Conservation (phyloP, 2,888 invertebrate species). For the Eilema caniola region DNA sequence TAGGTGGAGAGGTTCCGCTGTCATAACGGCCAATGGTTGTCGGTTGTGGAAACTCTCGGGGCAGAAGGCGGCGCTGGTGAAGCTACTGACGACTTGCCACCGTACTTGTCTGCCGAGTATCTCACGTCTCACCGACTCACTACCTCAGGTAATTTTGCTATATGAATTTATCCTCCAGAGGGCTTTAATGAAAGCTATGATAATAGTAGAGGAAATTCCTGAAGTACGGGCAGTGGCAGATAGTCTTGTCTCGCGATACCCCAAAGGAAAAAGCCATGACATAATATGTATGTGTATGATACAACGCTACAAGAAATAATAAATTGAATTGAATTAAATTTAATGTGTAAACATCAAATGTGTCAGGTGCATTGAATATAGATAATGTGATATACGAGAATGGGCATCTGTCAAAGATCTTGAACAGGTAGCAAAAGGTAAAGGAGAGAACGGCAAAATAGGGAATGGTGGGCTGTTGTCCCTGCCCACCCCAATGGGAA, state of each 20-base stretch:
- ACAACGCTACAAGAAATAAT: too few relatives aligned
- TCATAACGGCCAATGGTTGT: constrained; percentile 99
- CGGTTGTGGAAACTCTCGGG: constrained; percentile 95
- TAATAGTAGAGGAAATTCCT: background rate
- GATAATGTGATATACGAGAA: too few relatives aligned
- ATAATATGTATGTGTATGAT: too few relatives aligned
- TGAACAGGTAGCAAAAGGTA: too few relatives aligned
- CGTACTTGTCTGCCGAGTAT: constrained; percentile 92
- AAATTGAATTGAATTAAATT: too few relatives aligned
- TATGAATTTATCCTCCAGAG: background rate
- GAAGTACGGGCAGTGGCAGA: background rate
- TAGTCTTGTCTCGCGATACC: background rate
- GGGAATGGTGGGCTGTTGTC: background rate
- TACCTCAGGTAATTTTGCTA: constrained; percentile 69
- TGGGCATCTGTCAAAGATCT: too few relatives aligned
- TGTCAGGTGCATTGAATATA: too few relatives aligned
- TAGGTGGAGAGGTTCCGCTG: constrained; percentile 97
- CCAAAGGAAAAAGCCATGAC: background rate
- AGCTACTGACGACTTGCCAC: constrained; percentile 88
- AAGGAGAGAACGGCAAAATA: too few relatives aligned
- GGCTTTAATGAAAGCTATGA: background rate
- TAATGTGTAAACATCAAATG: too few relatives aligned
- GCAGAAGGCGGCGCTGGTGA: constrained; percentile 87
- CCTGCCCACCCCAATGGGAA: background rate
- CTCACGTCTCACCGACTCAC: constrained; percentile 84